Evolutionary conservation across 2,797 vertebrate species (phyloP), one percentile per base, ranked within the genome.

Genomic region (Acipenser transmontanus): DNA sequence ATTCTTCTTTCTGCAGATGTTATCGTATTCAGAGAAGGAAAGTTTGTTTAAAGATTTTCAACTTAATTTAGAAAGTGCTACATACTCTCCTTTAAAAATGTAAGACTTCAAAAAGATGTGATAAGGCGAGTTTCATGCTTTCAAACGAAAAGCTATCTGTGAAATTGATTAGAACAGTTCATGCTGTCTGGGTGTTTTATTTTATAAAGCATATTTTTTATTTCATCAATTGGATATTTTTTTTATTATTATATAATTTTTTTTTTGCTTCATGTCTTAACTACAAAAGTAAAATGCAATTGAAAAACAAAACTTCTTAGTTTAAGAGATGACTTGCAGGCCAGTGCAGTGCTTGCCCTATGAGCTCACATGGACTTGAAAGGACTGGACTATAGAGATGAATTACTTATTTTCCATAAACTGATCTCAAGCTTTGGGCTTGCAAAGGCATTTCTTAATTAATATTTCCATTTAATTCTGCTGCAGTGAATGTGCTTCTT

Each of bases 381-480:
- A 82, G 70, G 74, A 77, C 71, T 68, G 65, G 77, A 84, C 77
- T 78, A 76, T 66, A 7, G 66, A 87, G 83, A 88, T 82, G 77
- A 88, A 90, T 73, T 78, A 86, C 78, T 88, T 84, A 87, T 89
- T 89, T 87, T 80, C 75, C 74, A 62, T 74, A 79, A 82, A 90
- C 86, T 88, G 86, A 88, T 87, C 81, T 84, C 67, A 76, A 78
- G 80, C 78, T 65, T 74, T 73, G 76, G 76, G 80, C 78, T 82
- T 75, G 78, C 74, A 77, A 77, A 74, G 81, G 85, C 80, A 72
- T 80, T 80, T 81, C 73, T 76, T 81, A 82, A 81, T 88, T 87
- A 84, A 89, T 87, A 86, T 88, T 86, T 85, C 82, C 84, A 71
- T 82, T 77, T 86, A 82, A 87, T 90, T 89, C 88, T 89, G 87